Conservation (phyloP, 2,113 vertebrate genomes). For the Pterocles gutturalis region DNA sequence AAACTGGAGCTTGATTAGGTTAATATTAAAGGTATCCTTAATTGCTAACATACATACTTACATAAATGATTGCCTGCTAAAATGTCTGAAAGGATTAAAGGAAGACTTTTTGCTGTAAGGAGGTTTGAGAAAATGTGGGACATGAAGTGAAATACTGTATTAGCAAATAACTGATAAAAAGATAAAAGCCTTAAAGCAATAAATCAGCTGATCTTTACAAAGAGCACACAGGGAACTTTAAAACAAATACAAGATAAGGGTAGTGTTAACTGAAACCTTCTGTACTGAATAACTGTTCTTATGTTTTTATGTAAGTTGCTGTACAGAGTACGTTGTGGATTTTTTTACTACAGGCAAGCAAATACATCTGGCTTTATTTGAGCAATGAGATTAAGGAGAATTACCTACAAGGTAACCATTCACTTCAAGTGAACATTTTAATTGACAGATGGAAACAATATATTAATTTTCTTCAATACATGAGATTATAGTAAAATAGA, state of each 20-base stretch:
- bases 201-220: not conserved
- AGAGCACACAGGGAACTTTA: not conserved
- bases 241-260: not conserved
- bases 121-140: not conserved
- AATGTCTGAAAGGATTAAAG: conserved; percentile 45
- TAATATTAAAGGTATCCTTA: conserved; percentile 58
- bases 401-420: not conserved
- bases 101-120: not conserved
- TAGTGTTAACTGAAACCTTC: not conserved
- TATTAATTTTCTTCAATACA: not conserved
- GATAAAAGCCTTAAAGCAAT: not conserved
- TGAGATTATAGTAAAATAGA: not conserved
- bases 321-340: not conserved
- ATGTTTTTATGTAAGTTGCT: not conserved
- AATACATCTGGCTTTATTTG: not conserved
- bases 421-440: not conserved
- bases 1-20: conserved; percentile 51
- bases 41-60: conserved; percentile 19
- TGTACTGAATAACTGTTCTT: not conserved
- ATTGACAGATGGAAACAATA: conserved; percentile 14
- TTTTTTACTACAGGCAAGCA: not conserved
- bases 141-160: not conserved
- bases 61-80: conserved; percentile 37
- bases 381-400: not conserved
- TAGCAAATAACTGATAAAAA: not conserved